Evolutionary conservation across 2,113 vertebrate genomes (phyloP).

Genomic region (Atractosteus spatula): DNA sequence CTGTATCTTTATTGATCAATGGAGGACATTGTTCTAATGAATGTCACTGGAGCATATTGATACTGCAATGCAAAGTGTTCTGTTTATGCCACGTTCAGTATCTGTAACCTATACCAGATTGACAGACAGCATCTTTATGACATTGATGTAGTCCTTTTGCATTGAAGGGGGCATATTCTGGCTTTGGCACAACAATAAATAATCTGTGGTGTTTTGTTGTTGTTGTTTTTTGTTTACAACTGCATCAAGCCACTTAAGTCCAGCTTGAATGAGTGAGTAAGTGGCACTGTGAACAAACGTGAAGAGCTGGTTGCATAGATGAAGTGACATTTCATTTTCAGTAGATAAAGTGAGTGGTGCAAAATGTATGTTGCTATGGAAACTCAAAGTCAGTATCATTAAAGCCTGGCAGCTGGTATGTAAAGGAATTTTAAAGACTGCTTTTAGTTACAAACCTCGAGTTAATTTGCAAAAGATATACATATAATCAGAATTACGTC

Average conservation of each 20-base stretch:
- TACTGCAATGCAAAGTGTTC: too few species aligned
- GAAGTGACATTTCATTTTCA: conserved; percentile 46
- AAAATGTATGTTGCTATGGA: conserved; percentile 50
- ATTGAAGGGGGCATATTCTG: too few species aligned
- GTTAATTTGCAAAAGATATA: conserved; percentile 39
- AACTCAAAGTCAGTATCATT: conserved; percentile 43
- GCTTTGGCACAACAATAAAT: too few species aligned
- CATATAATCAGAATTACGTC: too few species aligned
- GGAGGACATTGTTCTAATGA: too few species aligned
- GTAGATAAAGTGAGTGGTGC: conserved; percentile 12
- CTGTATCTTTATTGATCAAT: too few species aligned
- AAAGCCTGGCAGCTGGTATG: conserved; percentile 28
- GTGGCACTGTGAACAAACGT: background rate
- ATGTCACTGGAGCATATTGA: too few species aligned
- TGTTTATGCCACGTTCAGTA: too few species aligned
- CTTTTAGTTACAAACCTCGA: conserved; percentile 28
- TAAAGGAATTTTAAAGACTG: conserved; percentile 26
- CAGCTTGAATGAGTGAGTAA: background rate
- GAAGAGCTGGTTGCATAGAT: conserved; percentile 14
- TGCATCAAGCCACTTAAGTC: background rate
- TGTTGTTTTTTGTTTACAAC: background rate
- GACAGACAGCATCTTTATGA: too few species aligned
- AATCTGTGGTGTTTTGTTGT: too few species aligned
- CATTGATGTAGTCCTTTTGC: too few species aligned
- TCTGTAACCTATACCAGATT: too few species aligned